Percentiles rank a stretch among this genome's conserved stretches.
Evolutionary conservation across 2,888 invertebrate species (phyloP).

Genomic region (Mythimna vitellina): DNA sequence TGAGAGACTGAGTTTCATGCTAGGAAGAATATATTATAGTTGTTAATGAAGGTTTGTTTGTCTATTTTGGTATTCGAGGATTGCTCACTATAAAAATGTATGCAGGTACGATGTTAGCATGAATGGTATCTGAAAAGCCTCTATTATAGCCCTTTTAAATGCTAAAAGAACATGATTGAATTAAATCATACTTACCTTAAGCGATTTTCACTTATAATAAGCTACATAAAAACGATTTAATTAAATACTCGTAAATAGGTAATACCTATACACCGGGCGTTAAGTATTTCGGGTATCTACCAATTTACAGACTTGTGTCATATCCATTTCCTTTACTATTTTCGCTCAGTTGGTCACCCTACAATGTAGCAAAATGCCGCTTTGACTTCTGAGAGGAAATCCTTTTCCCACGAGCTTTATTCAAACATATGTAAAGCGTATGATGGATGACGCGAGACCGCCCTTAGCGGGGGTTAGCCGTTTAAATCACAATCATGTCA

Average conservation of each 20-base stretch:
- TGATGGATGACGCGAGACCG: constrained; percentile 89
- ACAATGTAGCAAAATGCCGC: constrained; percentile 80
- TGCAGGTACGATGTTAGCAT: background rate
- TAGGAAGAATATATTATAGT: too few species aligned
- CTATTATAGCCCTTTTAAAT: background rate
- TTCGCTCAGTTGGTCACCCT: constrained; percentile 73
- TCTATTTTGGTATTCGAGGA: background rate
- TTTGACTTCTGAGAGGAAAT: constrained; percentile 90
- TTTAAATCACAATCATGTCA: constrained; percentile 88
- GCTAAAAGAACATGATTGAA: background rate
- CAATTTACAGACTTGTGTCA: background rate
- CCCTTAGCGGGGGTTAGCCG: constrained; percentile 84
- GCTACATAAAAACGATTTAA: too few species aligned
- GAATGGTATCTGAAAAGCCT: background rate
- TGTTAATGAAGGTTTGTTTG: background rate
- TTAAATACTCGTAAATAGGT: too few species aligned
- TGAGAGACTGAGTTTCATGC: background rate
- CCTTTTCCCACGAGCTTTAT: constrained; percentile 91
- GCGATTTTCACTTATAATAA: too few species aligned
- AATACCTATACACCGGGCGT: too few species aligned
- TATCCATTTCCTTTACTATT: constrained; percentile 25
- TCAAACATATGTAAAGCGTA: constrained; percentile 91
- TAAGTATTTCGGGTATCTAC: background rate
- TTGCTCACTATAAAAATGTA: background rate
- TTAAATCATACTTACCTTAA: too few species aligned